Evolutionary conservation across 2,113 vertebrate genomes (phyloP), one percentile per base, ranked within the genome.

Genomic region (Alligator sinensis): DNA sequence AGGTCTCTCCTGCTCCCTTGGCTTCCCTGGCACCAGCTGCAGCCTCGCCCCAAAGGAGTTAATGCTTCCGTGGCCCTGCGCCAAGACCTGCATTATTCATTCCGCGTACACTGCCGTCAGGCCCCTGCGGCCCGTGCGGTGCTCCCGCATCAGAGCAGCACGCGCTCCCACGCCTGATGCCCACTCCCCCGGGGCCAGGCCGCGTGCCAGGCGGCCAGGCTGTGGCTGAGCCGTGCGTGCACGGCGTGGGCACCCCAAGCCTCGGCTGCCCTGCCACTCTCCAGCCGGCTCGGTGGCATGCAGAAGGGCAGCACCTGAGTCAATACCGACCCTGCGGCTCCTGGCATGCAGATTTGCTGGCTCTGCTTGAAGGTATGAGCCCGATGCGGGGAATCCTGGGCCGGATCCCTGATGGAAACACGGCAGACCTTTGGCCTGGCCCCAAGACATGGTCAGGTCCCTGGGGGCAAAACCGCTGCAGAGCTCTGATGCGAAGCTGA

Each of bases 1-100:
- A 19, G 3, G 61, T 34, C 61, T 62, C 21, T 62, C 24, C 61
- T 11, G 61, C 61, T 28, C 27, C 6, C 25, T 64, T 47, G 7
- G 47, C 47, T 47, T 47, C 22, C 60, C 34, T 0, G 0, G 61
- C 17, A 14, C 1, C 0, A 5, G 30, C 64, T 3, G 27, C 11
- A 28, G 0, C 17, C 62, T 59, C 0, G 0, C 81, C 85, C 64
- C 25, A 81, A 91, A 95, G 84, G 91, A 84, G 95, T 96, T 97
- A 96, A 97, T 38, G 93, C 72, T 68, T 81, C 82, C 54, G 70
- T 85, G 70, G 87, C 84, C 93, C 92, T 84, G 95, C 87, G 76
- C 80, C 4, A 4, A 83, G 38, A 24, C 80, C 90, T 95, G 96
- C 97, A 97, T 97, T 95, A 97, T 96, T 96, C 94, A 97, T 96